Evolutionary conservation across 2,888 invertebrate species (phyloP), one percentile per base, ranked within the genome.

Genomic region (Drosophila mulleri): DNA sequence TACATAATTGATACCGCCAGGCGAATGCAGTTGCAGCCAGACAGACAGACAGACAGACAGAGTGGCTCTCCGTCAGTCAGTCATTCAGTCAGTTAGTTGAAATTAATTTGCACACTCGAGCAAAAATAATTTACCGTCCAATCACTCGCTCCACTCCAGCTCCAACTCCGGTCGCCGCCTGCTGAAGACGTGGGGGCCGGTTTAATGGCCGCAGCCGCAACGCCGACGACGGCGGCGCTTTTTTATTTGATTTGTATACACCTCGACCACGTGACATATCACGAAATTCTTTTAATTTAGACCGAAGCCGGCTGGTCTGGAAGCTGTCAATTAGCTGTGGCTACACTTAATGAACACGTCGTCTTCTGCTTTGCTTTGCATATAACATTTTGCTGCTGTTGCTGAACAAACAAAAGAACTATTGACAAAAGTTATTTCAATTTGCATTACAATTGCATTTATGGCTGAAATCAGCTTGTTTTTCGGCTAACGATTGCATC

Each of bases 51-150:
- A 37, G 37, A 14, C 14, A 14, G 20, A 18, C 47, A 26, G 57
- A 32, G 23, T 52, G 58, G n/a, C 1, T 37, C 59, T 26, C 60
- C 44, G 50, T 37, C 47, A 63, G 64, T 53, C 45, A 81, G 89
- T 37, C 47, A 63, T 62, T 53, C 45, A 81, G 89, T 66, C 82
- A 79, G 88, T 82, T 67, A 81, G 76, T 69, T 80, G 80, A 77
- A 84, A 89, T 89, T 84, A 84, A 84, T 84, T 84, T 89, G 77
- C 89, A 77, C 88, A 77, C 74, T 74, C 89, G 42, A 77, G 66
- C 74, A 72, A 87, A 87, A 85, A 84, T 84, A 87, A 84, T 89
- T 84, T 84, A 84, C 80, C 70, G 80, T 64, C 73, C 77, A 72
- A 76, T 72, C 59, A 48, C 77, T 63, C 14, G 42, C 18, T n/a